These are phyloP conservation scores for Pteronotus mesoamericanus DNA, from an alignment of 2,797 vertebrate genomes.

Conservation along the genomic window DNA sequence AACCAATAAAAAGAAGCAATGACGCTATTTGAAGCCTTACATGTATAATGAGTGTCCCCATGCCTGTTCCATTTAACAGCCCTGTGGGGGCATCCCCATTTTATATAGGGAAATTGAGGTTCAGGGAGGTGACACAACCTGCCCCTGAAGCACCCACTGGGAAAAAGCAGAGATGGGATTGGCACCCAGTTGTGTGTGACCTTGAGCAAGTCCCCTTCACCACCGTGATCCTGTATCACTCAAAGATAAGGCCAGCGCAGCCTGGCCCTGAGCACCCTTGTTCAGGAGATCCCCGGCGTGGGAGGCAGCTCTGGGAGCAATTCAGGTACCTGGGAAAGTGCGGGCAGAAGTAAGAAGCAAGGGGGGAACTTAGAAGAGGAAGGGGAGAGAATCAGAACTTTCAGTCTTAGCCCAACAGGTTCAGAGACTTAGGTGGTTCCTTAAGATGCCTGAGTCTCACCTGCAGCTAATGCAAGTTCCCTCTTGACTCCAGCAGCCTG, in stretches of 20 bases:
- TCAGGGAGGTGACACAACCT: neutral
- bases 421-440: neutral
- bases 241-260: neutral
- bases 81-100: neutral
- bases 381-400: neutral
- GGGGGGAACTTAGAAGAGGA: neutral
- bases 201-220: neutral
- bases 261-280: neutral
- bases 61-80: neutral
- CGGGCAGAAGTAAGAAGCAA: neutral
- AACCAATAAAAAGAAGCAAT: neutral
- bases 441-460: neutral
- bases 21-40: neutral
- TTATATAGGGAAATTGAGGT: neutral
- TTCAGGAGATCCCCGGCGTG: neutral
- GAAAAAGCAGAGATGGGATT: neutral
- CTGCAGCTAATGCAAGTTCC: neutral
- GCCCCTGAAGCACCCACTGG: neutral
- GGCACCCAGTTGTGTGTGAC: neutral
- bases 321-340: accelerated
- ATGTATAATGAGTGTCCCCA: neutral
- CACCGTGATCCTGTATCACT: too few species aligned
- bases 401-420: neutral
- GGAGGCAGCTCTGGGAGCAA: neutral
- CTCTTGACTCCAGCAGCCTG: neutral